Percentiles rank a stretch among this genome's conserved stretches.
These are phyloP conservation scores for Urophycis tenuis DNA, from an alignment of 2,797 vertebrate species.

Conservation along the genomic window DNA sequence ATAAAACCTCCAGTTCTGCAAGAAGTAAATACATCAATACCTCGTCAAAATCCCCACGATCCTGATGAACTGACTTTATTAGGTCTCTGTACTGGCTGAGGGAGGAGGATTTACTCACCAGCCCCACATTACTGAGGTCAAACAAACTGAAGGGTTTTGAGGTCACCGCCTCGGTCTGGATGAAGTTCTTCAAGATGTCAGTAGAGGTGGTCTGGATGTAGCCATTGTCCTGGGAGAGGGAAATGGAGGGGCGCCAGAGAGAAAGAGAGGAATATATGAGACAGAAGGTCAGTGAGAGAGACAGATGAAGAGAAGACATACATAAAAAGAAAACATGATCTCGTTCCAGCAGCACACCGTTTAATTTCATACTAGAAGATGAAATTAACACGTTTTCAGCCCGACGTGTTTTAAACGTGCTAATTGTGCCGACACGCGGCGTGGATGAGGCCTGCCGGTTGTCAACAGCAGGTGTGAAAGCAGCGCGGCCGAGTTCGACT, in stretches of 20 bases:
- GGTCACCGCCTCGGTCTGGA: constrained; percentile 80
- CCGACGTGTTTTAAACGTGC: no score
- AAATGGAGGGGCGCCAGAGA: neutral
- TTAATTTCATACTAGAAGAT: no score
- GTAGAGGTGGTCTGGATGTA: constrained; percentile 83
- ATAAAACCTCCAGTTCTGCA: neutral
- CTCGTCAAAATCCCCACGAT: no score
- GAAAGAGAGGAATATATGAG: neutral
- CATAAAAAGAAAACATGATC: no score
- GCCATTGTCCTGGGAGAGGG: constrained; percentile 76
- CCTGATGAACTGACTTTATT: neutral
- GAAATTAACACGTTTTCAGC: no score
- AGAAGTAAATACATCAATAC: neutral
- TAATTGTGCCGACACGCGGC: no score
- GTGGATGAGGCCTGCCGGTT: neutral
- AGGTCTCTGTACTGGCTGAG: neutral
- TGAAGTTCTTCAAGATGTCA: constrained; percentile 84
- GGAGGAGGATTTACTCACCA: constrained; percentile 61
- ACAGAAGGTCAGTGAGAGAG: neutral
- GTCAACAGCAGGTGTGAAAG: neutral
- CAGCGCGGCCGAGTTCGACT: neutral
- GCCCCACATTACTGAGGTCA: constrained; percentile 81
- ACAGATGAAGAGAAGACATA: neutral
- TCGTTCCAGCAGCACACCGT: no score
- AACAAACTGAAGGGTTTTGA: constrained; percentile 83